Evolutionary conservation across 2,113 vertebrate genomes (phyloP), one percentile per base, ranked within the genome.

Genomic region (Beaufortia kweichowensis): DNA sequence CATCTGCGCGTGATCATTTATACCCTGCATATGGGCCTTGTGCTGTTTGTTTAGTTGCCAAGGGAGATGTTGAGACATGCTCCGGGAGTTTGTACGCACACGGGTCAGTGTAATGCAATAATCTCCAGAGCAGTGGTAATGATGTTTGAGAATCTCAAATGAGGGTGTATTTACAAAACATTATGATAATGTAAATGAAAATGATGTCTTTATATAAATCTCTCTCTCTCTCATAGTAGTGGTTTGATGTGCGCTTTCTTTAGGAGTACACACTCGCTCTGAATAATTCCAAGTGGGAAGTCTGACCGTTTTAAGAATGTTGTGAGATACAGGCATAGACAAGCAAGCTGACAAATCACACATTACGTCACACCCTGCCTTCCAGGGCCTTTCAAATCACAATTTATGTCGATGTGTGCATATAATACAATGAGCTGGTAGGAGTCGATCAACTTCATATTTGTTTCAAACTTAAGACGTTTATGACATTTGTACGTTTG

Each of bases 291-390:
- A 59, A 24, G 21, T 59, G 31, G 50, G 33, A 71, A 41, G 33
- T 59, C 21, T 71, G 33, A 71, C 68, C 68, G 41, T 59, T 57
- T 59, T 71, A 57, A 71, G 68, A 59, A 57, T 24, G 33, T 10
- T 71, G 21, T 59, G 21, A 71, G 68, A 57, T 19, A 41, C 68
- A 71, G 33, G 53, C 53, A 71, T 26, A 59, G 53, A 5, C 68
- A 56, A 71, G 68, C 23, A 71, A 41, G 68, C 31, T 71, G 53
- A 57, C 53, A 57, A 71, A 71, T 71, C 53, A 28, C 53, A 71
- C 53, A 35, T 56, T 71, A 41, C 68, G 7, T 69, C 67, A 69
- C 67, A 69, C 48, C 48, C 48, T 35, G 67, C 67, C 67, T 69
- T 55, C 67, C n/a, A 69, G 67, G n/a, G 6, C 63, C 39, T 63